These are phyloP conservation scores for Heliornis fulica DNA, from an alignment of 2,113 vertebrate species.

Conservation along the genomic window DNA sequence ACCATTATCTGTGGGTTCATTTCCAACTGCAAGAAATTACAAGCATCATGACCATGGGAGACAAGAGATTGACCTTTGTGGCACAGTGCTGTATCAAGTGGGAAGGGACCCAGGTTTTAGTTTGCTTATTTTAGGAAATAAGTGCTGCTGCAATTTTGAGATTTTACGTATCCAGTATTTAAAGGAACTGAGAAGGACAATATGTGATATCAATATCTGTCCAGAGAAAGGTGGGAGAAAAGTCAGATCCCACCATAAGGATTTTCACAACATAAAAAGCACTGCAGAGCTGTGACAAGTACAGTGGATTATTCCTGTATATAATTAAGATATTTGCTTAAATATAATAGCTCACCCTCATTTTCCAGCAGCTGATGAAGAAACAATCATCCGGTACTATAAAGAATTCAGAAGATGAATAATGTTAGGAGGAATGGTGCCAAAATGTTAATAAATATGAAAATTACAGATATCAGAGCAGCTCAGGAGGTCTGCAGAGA, in stretches of 20 bases:
- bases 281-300: neutral
- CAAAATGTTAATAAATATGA: neutral
- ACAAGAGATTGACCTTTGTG: neutral
- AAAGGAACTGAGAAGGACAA: neutral
- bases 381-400: neutral
- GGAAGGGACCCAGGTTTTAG: neutral
- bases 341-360: neutral
- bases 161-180: neutral
- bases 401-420: neutral
- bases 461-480: neutral
- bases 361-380: neutral
- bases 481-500: neutral
- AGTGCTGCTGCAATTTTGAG: neutral
- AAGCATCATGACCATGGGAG: neutral
- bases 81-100: neutral
- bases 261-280: neutral
- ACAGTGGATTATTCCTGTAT: neutral
- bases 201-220: neutral
- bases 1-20: fast-evolving
- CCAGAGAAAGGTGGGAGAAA: neutral
- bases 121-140: neutral
- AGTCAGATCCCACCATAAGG: neutral
- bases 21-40: neutral
- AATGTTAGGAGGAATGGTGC: neutral
- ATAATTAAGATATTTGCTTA: neutral